phyloP scores from a whole-genome alignment of 2,888 invertebrate species.

The Macropis europaea region DNA sequence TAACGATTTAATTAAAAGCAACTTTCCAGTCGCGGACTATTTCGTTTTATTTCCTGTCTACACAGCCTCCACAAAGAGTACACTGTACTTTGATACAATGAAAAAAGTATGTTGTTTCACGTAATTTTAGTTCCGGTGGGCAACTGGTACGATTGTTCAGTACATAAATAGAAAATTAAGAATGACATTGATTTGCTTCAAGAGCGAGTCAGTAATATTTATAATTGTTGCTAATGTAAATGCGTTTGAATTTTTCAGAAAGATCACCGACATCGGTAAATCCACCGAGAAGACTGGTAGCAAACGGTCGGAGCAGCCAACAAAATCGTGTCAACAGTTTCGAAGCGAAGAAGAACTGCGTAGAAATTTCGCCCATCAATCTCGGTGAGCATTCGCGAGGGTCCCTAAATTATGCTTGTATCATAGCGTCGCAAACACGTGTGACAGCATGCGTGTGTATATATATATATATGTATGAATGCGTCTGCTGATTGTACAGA shows the following conservation, averaged over 20 bases:
- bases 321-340: slow-evolving; percentile 71
- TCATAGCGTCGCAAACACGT: not conserved
- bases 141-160: too few relatives aligned
- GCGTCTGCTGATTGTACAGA: slow-evolving; percentile 39
- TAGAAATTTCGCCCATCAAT: slow-evolving; percentile 71
- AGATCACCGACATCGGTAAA: slow-evolving; percentile 73
- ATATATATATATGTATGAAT: not conserved
- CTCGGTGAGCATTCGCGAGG: slow-evolving; percentile 69
- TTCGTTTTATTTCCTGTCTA: too few relatives aligned
- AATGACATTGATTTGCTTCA: too few relatives aligned
- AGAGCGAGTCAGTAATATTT: too few relatives aligned
- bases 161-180: slow-evolving; percentile 19
- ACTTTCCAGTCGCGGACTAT: too few relatives aligned
- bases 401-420: slow-evolving; percentile 26
- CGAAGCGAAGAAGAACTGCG: slow-evolving; percentile 73
- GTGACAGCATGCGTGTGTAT: not conserved
- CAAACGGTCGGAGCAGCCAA: slow-evolving; percentile 69
- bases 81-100: too few relatives aligned
- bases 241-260: slow-evolving; percentile 73
- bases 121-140: too few relatives aligned
- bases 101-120: too few relatives aligned
- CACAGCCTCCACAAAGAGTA: too few relatives aligned
- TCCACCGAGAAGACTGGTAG: slow-evolving; percentile 70
- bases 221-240: too few relatives aligned
- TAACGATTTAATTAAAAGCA: too few relatives aligned